Conservation (phyloP, 2,113 vertebrate genomes). For the Muntiacus muntjak region DNA sequence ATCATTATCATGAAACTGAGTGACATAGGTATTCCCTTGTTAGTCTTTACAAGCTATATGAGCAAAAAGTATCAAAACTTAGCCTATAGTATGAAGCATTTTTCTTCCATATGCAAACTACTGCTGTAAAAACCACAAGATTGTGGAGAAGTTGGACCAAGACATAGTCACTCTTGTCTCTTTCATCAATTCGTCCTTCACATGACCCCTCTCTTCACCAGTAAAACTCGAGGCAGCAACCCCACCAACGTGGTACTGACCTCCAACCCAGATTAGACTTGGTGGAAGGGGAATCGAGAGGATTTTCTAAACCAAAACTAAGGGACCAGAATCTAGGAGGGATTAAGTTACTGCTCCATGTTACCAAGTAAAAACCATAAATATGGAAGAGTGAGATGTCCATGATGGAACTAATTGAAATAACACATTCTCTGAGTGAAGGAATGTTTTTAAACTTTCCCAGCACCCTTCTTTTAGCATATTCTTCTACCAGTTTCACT, state of each 20-base stretch:
- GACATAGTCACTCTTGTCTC: neutral
- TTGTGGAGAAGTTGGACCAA: neutral
- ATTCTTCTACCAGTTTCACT: neutral
- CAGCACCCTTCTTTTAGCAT: rapidly evolving
- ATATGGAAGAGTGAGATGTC: neutral
- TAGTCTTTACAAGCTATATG: neutral
- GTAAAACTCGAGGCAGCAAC: neutral
- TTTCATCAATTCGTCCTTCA: neutral
- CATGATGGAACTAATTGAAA: neutral
- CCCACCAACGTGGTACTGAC: rapidly evolving
- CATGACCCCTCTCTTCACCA: neutral
- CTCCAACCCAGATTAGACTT: neutral
- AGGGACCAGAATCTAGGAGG: neutral
- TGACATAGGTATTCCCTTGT: neutral
- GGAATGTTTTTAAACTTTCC: neutral
- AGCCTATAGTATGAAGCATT: neutral
- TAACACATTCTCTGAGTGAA: neutral
- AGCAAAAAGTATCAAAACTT: neutral
- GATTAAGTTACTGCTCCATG: neutral
- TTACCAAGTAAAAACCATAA: neutral
- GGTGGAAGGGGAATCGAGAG: neutral
- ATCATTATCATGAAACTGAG: neutral
- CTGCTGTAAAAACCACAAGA: neutral
- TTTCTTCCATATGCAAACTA: neutral
- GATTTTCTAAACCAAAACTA: neutral